Evolutionary conservation across 1,140 invertebrate genomes (phyloP), one percentile per base, ranked within the genome.

Genomic region (Procambarus virginalis): DNA sequence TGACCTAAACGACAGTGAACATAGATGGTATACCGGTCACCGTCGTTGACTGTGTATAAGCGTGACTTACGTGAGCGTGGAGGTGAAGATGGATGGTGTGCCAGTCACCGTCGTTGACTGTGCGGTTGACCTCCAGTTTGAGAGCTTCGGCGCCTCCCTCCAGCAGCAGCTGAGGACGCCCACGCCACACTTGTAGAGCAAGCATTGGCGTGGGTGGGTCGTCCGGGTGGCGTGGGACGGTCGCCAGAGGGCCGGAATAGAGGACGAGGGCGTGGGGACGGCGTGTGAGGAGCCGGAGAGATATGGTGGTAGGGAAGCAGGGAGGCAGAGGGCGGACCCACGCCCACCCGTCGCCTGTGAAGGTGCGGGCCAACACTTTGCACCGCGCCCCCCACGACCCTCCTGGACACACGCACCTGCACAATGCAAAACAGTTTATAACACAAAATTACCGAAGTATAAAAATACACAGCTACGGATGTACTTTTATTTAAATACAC

Each of bases 271-370:
- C 98, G 93, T 98, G 97, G 0, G 96, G 95, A 94, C 97, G 97
- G 92, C 96, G 95, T 0, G 98, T 99, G 85, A 98, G 97, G 93
- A 99, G 99, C 94, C 99, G 98, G 85, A 99, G 96, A 92, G 97
- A 98, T 70, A 99, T 95, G 94, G 98, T 97, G 51, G 98, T 98
- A 84, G 96, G 96, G 92, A 99, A 97, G 94, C 98, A 99, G 96
- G 99, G 98, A 93, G 98, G 97, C 9, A 99, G 94, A 0, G 98
- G 96, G 0, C 97, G 97, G 94, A 98, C 99, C 97, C 98, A 98
- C 9, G 98, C 98, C 97, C 97, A 98, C 5, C 97, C 97, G 92
- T 97, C 97, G 0, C 97, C 97, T 91, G 96, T 95, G 94, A 99
- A 99, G 93, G 97, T 98, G 93, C 98, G 95, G 0, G 97, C 97